Evolutionary conservation across 2,888 invertebrate genomes (phyloP), one percentile per base, ranked within the genome.

Genomic region (Allolobophora icterica): DNA sequence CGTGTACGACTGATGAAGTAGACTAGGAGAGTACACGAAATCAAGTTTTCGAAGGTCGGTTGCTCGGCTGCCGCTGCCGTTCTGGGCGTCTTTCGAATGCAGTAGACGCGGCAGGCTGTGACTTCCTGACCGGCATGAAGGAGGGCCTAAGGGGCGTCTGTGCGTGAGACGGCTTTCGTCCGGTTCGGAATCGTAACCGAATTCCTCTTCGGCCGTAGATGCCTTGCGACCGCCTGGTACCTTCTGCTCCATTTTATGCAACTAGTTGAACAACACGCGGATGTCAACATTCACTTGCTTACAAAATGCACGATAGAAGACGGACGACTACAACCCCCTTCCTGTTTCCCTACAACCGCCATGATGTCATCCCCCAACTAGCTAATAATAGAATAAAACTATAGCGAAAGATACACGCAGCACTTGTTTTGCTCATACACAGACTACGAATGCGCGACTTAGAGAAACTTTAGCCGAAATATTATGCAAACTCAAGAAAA

Each of bases 171-270:
- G 45, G 30, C 83, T 52, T 34, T 91, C 91, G 33, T 92, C 92
- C 35, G 92, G 92, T 52, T 93, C 93, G 0, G 71, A 71, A 71
- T 94, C 94, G 89, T 93, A 93, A 45, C 93, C 92, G 89, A 93
- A 92, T 92, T 94, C 94, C 38, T 94, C 94, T 90, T 93, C 93
- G 91, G 94, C 93, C 89, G 93, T 93, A 90, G 94, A 93, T 90
- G 93, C 92, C 90, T 93, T 94, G 92, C 94, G 93, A 90, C 94
- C 94, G 58, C 93, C 93, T 89, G 94, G 93, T 87, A 93, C 94
- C 90, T 92, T 91, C 33, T 90, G 35, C 35, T 87, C 87, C 87
- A 87, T 87, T 71, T 71, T 71, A 71, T 71, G n/a, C 71, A 71
- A n/a, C 71, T 71, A 71, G 71, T 71, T n/a, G n/a, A 71, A 8